Evolutionary conservation across 2,888 invertebrate species (phyloP).

Genomic region (Eustalomyia histrio): DNA sequence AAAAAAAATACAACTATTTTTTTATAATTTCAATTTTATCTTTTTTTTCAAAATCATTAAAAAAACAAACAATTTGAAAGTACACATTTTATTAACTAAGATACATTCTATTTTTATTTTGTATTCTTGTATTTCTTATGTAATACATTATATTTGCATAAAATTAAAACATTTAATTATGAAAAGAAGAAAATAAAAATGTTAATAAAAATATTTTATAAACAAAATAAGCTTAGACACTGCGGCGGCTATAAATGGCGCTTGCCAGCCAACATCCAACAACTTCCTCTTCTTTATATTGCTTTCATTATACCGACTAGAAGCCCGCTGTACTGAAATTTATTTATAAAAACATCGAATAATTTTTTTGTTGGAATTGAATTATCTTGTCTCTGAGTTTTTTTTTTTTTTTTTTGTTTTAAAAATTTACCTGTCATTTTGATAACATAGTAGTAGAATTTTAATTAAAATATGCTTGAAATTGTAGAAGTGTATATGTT

Average conservation of each 20-base stretch:
- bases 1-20: too few species aligned
- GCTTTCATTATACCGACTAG: not conserved
- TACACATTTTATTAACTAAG: not conserved
- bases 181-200: not conserved
- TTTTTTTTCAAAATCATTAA: not conserved
- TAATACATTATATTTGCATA: not conserved
- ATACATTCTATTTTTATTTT: not conserved
- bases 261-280: not conserved
- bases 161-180: not conserved
- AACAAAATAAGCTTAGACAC: not conserved
- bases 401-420: not conserved
- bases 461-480: not conserved
- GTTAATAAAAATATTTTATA: not conserved
- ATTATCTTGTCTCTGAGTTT: not conserved
- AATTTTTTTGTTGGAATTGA: not conserved
- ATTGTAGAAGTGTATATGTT: not conserved
- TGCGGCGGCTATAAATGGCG: not conserved
- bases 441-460: not conserved
- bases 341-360: not conserved
- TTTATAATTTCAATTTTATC: not conserved
- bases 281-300: not conserved
- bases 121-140: not conserved
- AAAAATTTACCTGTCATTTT: not conserved
- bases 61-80: not conserved
- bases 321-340: not conserved